A percentile compares a stretch with the other conserved stretches of the same genome.
Evolutionary conservation across 2,888 invertebrate species (phyloP).

Genomic region (Tromatobia lineatoria): DNA sequence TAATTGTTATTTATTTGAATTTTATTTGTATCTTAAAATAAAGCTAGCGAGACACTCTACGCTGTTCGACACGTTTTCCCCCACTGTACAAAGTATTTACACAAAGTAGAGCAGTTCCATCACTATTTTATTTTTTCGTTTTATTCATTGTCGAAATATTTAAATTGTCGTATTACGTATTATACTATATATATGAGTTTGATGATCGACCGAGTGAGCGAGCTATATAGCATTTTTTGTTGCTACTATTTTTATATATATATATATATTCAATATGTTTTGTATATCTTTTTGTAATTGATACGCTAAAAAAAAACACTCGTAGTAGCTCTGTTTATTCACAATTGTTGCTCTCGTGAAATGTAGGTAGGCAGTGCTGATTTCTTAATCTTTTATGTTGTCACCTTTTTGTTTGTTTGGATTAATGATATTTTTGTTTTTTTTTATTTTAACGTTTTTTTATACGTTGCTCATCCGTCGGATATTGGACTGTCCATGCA

Average conservation of each 20-base stretch:
- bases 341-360: conserved; percentile 70
- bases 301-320: conserved; percentile 52
- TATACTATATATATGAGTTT: conserved; percentile 42
- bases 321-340: conserved; percentile 67
- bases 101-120: conserved; percentile 49
- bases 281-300: conserved; percentile 52
- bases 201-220: conserved; percentile 34
- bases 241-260: conserved; percentile 37
- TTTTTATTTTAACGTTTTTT: conserved; percentile 35
- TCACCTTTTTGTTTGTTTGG: conserved; percentile 50
- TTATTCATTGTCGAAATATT: conserved; percentile 38
- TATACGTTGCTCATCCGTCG: conserved; percentile 67
- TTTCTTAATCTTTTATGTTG: conserved; percentile 55
- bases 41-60: conserved; percentile 34
- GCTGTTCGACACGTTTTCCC: conserved; percentile 48
- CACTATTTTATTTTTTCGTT: conserved; percentile 36
- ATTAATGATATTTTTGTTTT: conserved; percentile 16
- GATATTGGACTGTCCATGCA: conserved; percentile 78
- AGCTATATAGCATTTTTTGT: conserved; percentile 59
- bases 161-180: conserved; percentile 36
- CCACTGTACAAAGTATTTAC: conserved; percentile 63
- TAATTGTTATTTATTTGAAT: conserved; percentile 10
- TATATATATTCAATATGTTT: conserved; percentile 50
- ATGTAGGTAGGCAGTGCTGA: conserved; percentile 73
- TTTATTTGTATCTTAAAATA: conserved; percentile 27